Percentiles rank a stretch among this genome's conserved stretches.
Evolutionary conservation across 2,113 vertebrate species (phyloP).

Genomic region (Pungitius pungitius): DNA sequence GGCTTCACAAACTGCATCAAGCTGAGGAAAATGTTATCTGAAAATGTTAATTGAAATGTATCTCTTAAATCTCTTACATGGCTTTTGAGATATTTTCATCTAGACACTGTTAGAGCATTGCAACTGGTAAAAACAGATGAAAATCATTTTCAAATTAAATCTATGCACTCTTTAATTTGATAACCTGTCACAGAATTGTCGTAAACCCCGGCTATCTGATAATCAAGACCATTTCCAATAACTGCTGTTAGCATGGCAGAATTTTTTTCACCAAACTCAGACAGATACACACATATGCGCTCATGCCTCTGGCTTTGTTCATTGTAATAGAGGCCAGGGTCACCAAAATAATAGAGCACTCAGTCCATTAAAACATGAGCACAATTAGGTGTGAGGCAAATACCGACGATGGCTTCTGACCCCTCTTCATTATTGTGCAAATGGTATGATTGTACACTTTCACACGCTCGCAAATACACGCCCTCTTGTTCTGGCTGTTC

Average conservation of each 20-base stretch:
- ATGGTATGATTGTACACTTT: conserved; percentile 60
- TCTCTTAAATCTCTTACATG: background rate
- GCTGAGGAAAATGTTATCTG: background rate
- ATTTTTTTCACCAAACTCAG: conserved; percentile 19
- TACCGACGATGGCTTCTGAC: conserved; percentile 66
- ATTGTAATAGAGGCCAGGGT: conserved; percentile 68
- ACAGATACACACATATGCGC: conserved; percentile 24
- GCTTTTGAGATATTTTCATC: background rate
- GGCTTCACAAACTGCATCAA: background rate
- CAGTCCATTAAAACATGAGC: conserved; percentile 72
- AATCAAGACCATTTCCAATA: conserved; percentile 28
- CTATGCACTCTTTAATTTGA: background rate
- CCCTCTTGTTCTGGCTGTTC: conserved; percentile 42
- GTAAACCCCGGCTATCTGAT: conserved; percentile 5
- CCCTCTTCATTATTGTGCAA: conserved; percentile 76
- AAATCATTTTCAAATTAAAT: background rate
- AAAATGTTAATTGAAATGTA: background rate
- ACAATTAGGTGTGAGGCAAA: conserved; percentile 76
- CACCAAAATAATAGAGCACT: conserved; percentile 64
- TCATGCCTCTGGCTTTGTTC: conserved; percentile 41
- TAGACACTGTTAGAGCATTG: background rate
- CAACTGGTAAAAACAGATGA: background rate
- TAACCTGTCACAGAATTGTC: background rate
- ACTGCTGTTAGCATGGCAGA: conserved; percentile 8
- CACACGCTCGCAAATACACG: conserved; percentile 42